phyloP scores from a whole-genome alignment of 1,140 invertebrate genomes.

The Plectrocnemia conspersa region DNA sequence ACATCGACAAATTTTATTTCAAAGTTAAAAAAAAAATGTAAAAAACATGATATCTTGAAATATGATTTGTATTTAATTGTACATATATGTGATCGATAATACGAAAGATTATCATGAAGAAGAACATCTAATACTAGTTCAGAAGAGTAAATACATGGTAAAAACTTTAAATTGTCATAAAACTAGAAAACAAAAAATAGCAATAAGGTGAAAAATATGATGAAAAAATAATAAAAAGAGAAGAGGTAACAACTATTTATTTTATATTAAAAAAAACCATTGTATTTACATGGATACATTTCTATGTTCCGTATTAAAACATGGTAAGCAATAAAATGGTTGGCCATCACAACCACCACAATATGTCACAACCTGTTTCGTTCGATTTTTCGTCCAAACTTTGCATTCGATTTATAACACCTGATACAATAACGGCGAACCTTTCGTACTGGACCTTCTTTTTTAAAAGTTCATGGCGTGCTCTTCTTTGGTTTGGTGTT shows the following conservation, averaged over 20 bases:
- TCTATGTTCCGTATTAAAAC: conserved; percentile 17
- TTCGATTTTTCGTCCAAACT: conserved; percentile 9
- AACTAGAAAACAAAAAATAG: conserved; percentile 3
- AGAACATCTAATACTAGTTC: no score
- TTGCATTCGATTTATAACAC: conserved; percentile 13
- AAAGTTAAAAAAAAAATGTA: neutral
- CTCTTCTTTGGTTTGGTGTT: neutral
- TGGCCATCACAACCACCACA: conserved; percentile 13
- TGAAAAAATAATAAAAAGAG: neutral
- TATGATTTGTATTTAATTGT: neutral
- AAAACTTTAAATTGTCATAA: no score
- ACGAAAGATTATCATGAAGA: no score
- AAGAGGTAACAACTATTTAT: no score
- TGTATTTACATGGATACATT: neutral
- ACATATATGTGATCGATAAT: neutral
- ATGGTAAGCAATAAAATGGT: conserved; percentile 7
- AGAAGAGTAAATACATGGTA: no score
- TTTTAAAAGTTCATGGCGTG: conserved; percentile 15
- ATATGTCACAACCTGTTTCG: conserved; percentile 12
- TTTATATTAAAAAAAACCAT: neutral
- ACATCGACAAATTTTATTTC: neutral
- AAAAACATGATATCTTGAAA: neutral
- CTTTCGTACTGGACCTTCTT: conserved; percentile 12
- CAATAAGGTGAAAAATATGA: neutral
- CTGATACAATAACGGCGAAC: conserved; percentile 14